A percentile compares a stretch with the other conserved stretches of the same genome.
Conservation (phyloP, 2,797 vertebrate species). For the Microchirus variegatus region DNA sequence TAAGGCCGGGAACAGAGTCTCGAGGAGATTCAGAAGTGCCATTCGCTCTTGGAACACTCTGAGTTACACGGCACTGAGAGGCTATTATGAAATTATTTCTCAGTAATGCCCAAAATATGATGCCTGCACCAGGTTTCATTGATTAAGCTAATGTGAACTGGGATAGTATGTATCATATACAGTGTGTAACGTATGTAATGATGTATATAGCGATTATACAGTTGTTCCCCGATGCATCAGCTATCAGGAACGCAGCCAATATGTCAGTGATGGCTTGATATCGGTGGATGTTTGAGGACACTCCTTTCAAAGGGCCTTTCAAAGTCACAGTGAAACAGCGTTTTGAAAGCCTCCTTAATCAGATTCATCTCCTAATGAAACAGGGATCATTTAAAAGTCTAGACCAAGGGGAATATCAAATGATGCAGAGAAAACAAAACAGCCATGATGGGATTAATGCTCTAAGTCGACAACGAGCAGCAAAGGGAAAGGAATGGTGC, state of each 20-base stretch:
- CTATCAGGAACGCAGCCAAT: conserved; percentile 5
- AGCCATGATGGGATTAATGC: neutral
- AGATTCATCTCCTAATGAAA: conserved; percentile 16
- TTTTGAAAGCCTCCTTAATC: conserved; percentile 18
- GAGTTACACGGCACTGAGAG: too few species aligned
- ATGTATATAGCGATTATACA: neutral
- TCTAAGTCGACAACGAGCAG: conserved; percentile 2
- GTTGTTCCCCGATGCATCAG: neutral
- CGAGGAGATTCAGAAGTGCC: too few species aligned
- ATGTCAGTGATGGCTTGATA: neutral
- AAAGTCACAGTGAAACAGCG: conserved; percentile 26
- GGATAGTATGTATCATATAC: too few species aligned
- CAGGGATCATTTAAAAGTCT: conserved; percentile 14
- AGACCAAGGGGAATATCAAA: neutral
- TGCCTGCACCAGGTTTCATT: too few species aligned
- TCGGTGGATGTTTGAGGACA: conserved; percentile 2
- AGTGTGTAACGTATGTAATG: too few species aligned
- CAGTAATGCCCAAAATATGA: too few species aligned
- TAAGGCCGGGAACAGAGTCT: too few species aligned
- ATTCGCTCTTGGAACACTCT: too few species aligned
- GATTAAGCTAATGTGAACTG: too few species aligned
- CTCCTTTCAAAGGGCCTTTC: conserved; percentile 3
- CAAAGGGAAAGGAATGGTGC: neutral
- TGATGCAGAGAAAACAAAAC: conserved; percentile 8
- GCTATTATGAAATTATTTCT: too few species aligned